phyloP scores from a whole-genome alignment of 2,797 vertebrate genomes.

The Typhlichthys eigenmanni region DNA sequence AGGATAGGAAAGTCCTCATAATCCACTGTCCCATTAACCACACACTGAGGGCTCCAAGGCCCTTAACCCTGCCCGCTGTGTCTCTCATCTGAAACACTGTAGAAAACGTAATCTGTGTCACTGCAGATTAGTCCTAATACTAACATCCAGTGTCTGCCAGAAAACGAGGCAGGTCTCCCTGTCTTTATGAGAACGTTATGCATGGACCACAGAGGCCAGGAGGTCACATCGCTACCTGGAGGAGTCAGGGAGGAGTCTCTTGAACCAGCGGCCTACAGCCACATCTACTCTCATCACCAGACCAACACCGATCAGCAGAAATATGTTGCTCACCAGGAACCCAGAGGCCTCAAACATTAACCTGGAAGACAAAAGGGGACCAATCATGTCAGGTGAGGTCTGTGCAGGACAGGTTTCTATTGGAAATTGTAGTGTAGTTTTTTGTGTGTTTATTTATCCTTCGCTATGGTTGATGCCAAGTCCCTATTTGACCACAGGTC shows the following conservation, averaged over 20 bases:
- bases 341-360: conserved; percentile 92
- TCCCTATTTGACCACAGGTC: too few species aligned
- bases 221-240: conserved; percentile 80
- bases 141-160: conserved; percentile 5
- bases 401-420: neutral
- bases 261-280: conserved; percentile 87
- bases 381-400: neutral
- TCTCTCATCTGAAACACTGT: conserved; percentile 10
- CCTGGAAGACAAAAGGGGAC: conserved; percentile 65
- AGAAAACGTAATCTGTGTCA: conserved; percentile 2
- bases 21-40: neutral
- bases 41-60: conserved; percentile 12
- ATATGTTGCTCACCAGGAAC: conserved; percentile 87
- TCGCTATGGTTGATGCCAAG: too few species aligned
- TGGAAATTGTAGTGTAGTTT: neutral
- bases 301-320: conserved; percentile 84
- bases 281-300: conserved; percentile 90
- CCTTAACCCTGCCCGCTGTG: conserved; percentile 7
- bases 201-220: conserved; percentile 31
- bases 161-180: neutral
- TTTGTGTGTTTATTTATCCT: too few species aligned
- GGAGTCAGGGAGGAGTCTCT: conserved; percentile 79
- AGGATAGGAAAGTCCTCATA: neutral
- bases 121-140: conserved; percentile 3
- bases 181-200: conserved; percentile 12